Evolutionary conservation across 2,888 invertebrate species (phyloP).

Genomic region (Drosophila peninsularis): DNA sequence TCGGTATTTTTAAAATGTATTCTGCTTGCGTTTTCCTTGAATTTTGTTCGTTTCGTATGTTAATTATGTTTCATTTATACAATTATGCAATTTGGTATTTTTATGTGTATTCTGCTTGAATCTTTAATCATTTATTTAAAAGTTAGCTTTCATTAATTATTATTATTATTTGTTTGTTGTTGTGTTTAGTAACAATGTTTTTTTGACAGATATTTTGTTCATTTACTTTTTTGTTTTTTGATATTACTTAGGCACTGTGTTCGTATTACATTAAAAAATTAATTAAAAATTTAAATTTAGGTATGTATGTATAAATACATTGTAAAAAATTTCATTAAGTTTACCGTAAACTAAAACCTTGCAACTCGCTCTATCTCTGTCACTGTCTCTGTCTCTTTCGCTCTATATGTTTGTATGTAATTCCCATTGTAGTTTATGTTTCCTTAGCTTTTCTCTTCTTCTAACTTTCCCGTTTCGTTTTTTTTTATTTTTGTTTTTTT

Average conservation of each 20-base stretch:
- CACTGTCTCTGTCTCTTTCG: conserved; percentile 3
- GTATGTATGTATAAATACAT: conserved; percentile 81
- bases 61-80: conserved; percentile 47
- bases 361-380: conserved; percentile 47
- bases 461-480: conserved; percentile 11
- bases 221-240: conserved; percentile 71
- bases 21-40: conserved; percentile 13
- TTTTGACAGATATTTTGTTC: conserved; percentile 82
- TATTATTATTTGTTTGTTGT: conserved; percentile 43
- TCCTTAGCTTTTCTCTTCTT: conserved; percentile 8
- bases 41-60: conserved; percentile 24
- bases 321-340: conserved; percentile 79
- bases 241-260: conserved; percentile 85
- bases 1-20: conserved; percentile 5
- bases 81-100: conserved; percentile 46
- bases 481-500: conserved; percentile 18
- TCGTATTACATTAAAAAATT: conserved; percentile 84
- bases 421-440: conserved; percentile 32
- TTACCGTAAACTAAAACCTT: conserved; percentile 80
- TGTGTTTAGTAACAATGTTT: conserved; percentile 82
- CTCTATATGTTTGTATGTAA: conserved; percentile 50
- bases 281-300: conserved; percentile 83
- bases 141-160: conserved; percentile 18
- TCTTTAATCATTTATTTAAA: conserved; percentile 29
- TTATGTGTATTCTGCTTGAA: conserved; percentile 5